A percentile compares a stretch with the other conserved stretches of the same genome.
Conservation (phyloP, 2,113 vertebrate genomes). For the Sinocyclocheilus anshuiensis region DNA sequence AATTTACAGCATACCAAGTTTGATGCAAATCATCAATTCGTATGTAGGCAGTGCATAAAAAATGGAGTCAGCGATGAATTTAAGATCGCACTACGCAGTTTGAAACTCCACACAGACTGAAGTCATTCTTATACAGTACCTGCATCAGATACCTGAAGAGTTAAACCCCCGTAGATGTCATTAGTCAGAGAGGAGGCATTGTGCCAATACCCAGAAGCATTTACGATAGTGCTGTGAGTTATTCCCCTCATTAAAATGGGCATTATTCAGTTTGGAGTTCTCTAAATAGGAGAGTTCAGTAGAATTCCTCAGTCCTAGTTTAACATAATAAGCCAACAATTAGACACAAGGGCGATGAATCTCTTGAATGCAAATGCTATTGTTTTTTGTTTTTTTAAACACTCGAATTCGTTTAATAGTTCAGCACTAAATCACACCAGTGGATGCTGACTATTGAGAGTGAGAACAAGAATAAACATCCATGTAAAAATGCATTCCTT, state of each 20-base stretch:
- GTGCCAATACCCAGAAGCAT: conserved; percentile 43
- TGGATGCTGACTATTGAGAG: neutral
- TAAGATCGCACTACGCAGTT: neutral
- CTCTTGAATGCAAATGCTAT: conserved; percentile 53
- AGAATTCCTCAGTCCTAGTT: conserved; percentile 50
- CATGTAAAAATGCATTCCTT: neutral
- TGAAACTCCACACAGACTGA: neutral
- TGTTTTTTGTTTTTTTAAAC: conserved; percentile 15
- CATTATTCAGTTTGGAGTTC: conserved; percentile 44
- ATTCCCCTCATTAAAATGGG: conserved; percentile 50
- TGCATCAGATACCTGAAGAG: conserved; percentile 24
- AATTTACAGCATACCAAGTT: neutral
- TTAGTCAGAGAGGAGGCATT: conserved; percentile 45
- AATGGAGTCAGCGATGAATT: neutral
- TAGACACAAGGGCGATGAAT: conserved; percentile 48
- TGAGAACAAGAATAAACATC: neutral
- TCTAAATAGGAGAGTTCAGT: neutral
- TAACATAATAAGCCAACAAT: conserved; percentile 53
- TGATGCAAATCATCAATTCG: neutral
- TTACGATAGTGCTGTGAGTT: conserved; percentile 30
- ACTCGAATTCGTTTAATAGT: conserved; percentile 34
- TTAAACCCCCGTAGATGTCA: conserved; percentile 48
- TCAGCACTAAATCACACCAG: conserved; percentile 1
- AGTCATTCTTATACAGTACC: neutral
- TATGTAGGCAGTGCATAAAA: neutral